phyloP scores from a whole-genome alignment of 2,113 vertebrate species.

The Coryphaenoides rupestris region DNA sequence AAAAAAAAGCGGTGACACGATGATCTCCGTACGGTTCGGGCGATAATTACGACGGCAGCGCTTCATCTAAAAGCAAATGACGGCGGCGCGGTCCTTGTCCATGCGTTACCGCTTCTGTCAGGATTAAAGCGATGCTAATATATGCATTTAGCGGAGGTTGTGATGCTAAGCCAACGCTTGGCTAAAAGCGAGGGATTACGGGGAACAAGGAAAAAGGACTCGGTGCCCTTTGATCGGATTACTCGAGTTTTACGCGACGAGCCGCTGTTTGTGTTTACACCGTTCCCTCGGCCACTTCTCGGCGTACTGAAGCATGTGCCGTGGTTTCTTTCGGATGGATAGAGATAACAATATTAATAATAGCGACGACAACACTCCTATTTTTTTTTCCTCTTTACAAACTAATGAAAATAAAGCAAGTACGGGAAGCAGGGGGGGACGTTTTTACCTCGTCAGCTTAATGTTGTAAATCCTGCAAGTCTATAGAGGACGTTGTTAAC shows the following conservation, averaged over 20 bases:
- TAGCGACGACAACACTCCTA: too few relatives aligned
- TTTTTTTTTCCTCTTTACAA: neutral
- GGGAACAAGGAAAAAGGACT: constrained; percentile 48
- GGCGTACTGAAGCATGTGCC: constrained; percentile 33
- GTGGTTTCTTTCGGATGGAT: constrained; percentile 7
- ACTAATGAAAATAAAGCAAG: constrained; percentile 42
- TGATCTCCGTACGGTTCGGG: too few relatives aligned
- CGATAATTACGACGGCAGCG: too few relatives aligned
- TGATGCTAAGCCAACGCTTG: constrained; percentile 47
- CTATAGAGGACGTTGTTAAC: constrained; percentile 64
- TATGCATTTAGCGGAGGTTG: constrained; percentile 51
- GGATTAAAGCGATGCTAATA: constrained; percentile 59
- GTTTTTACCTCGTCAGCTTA: constrained; percentile 40
- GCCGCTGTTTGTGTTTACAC: constrained; percentile 42
- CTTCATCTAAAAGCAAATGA: constrained; percentile 15
- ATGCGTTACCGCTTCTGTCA: constrained; percentile 35
- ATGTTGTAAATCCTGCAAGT: constrained; percentile 50
- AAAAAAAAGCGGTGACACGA: too few relatives aligned
- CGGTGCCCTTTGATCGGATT: constrained; percentile 59
- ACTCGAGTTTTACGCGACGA: constrained; percentile 50
- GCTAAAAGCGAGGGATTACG: constrained; percentile 59
- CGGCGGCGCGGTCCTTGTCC: constrained; percentile 28
- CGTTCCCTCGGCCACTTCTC: constrained; percentile 43
- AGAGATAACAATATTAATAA: too few relatives aligned
- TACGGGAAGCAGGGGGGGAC: constrained; percentile 48